Conservation (phyloP, 2,888 invertebrate species). For the Macrostomum cliftonense region DNA sequence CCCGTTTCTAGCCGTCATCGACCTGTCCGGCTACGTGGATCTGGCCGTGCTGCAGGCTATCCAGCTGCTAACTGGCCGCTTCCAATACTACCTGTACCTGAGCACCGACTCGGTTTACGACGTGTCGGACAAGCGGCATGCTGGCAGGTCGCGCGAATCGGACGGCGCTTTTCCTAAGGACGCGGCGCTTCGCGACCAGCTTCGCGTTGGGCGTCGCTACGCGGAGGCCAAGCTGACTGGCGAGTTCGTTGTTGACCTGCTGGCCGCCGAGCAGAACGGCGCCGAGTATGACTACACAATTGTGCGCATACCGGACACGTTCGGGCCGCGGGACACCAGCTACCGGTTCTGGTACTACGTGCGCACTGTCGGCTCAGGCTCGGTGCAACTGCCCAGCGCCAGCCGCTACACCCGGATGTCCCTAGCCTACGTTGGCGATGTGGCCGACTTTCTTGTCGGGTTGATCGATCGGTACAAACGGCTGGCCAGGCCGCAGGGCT, state of each 20-base stretch:
- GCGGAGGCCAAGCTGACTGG: constrained; percentile 36
- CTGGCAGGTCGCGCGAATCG: constrained; percentile 22
- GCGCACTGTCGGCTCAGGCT: constrained; percentile 12
- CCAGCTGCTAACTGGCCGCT: constrained; percentile 24
- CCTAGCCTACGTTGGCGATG: constrained; percentile 37
- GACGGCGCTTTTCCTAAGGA: constrained; percentile 34
- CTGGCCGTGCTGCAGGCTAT: constrained; percentile 30
- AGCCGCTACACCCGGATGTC: constrained; percentile 28
- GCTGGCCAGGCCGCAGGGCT: background rate
- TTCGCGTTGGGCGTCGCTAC: constrained; percentile 30
- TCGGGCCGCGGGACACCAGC: constrained; percentile 40
- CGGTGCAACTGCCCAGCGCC: constrained; percentile 25
- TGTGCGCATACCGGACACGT: constrained; percentile 39
- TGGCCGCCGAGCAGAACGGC: constrained; percentile 16
- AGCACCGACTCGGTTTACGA: constrained; percentile 41
- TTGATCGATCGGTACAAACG: constrained; percentile 13
- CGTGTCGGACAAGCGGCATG: constrained; percentile 28
- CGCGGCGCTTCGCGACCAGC: constrained; percentile 18
- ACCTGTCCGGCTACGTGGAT: constrained; percentile 38
- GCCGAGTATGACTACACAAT: constrained; percentile 29
- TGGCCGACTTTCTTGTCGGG: constrained; percentile 26
- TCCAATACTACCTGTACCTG: constrained; percentile 36
- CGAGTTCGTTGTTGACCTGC: constrained; percentile 31
- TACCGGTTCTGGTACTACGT: constrained; percentile 40
- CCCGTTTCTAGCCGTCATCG: constrained; percentile 36